These are phyloP conservation scores for Sarcophaga rosellei DNA, from an alignment of 2,888 invertebrate species.

Conservation along the genomic window DNA sequence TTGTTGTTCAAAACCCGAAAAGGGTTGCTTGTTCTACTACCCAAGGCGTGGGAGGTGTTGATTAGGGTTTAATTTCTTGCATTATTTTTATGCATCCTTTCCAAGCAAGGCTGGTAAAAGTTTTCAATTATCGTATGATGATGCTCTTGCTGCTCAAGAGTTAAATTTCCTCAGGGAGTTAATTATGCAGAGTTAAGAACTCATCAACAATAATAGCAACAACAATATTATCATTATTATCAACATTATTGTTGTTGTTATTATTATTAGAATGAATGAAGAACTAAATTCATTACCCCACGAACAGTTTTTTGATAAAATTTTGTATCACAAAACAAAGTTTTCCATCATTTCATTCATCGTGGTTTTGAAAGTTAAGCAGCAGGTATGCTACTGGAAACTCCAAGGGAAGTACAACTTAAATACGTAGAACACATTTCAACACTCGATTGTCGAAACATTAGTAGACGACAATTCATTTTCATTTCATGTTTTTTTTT, in stretches of 20 bases:
- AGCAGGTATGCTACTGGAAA: constrained; percentile 37
- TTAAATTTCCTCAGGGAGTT: constrained; percentile 52
- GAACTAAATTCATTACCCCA: not conserved
- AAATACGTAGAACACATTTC: not conserved
- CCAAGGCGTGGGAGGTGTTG: constrained; percentile 7
- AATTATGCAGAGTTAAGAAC: constrained; percentile 41
- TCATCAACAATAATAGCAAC: not conserved
- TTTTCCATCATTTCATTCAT: not conserved
- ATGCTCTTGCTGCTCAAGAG: constrained; percentile 14
- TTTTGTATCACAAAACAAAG: too few species aligned
- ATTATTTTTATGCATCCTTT: too few species aligned
- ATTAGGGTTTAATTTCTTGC: constrained; percentile 22
- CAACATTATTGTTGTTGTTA: constrained; percentile 11
- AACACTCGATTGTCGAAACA: constrained; percentile 30
- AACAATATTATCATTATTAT: constrained; percentile 51
- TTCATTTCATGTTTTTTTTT: too few species aligned
- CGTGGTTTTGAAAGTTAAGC: not conserved
- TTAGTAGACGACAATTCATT: constrained; percentile 48
- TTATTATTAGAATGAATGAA: not conserved
- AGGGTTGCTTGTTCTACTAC: not conserved
- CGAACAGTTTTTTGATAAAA: too few species aligned
- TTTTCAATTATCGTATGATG: constrained; percentile 44
- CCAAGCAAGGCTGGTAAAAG: not conserved
- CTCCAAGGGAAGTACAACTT: not conserved
- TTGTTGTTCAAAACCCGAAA: constrained; percentile 23